Evolutionary conservation across 1,140 invertebrate genomes (phyloP).

Genomic region (Probaryconus sp.): DNA sequence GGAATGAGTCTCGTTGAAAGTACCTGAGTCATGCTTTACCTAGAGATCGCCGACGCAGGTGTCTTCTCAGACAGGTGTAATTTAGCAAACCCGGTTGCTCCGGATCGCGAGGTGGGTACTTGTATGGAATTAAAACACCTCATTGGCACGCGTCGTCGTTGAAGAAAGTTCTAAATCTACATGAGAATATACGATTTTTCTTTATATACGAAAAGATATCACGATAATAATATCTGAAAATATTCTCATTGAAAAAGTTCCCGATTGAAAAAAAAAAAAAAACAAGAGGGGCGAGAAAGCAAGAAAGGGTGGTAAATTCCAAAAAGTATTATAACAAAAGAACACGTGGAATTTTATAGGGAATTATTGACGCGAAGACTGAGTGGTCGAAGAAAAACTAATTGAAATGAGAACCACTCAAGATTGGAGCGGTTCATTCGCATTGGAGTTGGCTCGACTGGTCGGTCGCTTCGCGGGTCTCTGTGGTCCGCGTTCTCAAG

Average conservation of each 20-base stretch:
- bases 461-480: constrained; percentile 64
- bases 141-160: constrained; percentile 46
- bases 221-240: too few species aligned
- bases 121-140: constrained; percentile 43
- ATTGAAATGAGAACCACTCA: constrained; percentile 73
- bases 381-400: constrained; percentile 62
- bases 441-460: constrained; percentile 72
- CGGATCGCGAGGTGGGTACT: constrained; percentile 49
- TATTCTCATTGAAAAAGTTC: too few species aligned
- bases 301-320: too few species aligned
- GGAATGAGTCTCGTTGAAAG: constrained; percentile 42
- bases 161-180: constrained; percentile 17
- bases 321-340: too few species aligned
- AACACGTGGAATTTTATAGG: too few species aligned
- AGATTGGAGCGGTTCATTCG: constrained; percentile 75
- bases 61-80: constrained; percentile 67
- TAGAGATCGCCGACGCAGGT: constrained; percentile 66
- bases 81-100: constrained; percentile 63
- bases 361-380: too few species aligned
- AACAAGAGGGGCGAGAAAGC: too few species aligned
- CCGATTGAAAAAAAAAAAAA: too few species aligned
- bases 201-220: too few species aligned
- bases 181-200: too few species aligned
- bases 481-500: constrained; percentile 75
- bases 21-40: constrained; percentile 63